A percentile compares a stretch with the other conserved stretches of the same genome.
These are phyloP conservation scores for Lagopus muta DNA, from an alignment of 2,113 vertebrate genomes.

Conservation along the genomic window DNA sequence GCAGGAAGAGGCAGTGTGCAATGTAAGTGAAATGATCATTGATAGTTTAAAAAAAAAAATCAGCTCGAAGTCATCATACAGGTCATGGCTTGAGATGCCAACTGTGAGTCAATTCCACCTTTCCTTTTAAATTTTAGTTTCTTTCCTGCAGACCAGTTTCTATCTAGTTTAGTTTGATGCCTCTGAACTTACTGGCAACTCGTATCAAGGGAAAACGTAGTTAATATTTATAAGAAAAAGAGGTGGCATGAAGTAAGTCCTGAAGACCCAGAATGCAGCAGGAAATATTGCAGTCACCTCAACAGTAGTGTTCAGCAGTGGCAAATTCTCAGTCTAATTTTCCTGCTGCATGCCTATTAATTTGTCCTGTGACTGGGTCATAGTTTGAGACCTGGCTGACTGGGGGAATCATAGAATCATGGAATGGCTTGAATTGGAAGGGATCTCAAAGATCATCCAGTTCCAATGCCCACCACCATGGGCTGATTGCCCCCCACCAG, in stretches of 20 bases:
- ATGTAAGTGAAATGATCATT: not conserved
- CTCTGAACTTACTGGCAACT: not conserved
- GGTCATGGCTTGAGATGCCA: not conserved
- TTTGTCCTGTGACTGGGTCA: not conserved
- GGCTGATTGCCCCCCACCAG: no score
- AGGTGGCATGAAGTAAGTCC: not conserved
- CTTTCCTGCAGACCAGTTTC: not conserved
- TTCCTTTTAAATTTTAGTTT: not conserved
- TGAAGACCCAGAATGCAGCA: not conserved
- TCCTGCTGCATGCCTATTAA: not conserved
- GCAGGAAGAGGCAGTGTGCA: not conserved
- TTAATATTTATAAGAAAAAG: not conserved
- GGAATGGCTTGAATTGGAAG: no score
- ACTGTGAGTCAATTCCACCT: not conserved
- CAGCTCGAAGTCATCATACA: not conserved
- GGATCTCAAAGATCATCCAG: no score
- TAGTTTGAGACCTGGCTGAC: not conserved
- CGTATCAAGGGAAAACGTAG: not conserved
- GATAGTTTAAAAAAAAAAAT: not conserved
- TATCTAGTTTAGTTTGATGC: not conserved
- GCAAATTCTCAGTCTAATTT: not conserved
- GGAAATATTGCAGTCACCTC: not conserved
- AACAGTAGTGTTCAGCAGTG: accelerated
- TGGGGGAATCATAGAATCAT: not conserved
- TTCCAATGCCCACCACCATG: no score